Base-by-base conservation (phyloP, 1,140 invertebrate genomes). In the Tetraneura akinire region DNA sequence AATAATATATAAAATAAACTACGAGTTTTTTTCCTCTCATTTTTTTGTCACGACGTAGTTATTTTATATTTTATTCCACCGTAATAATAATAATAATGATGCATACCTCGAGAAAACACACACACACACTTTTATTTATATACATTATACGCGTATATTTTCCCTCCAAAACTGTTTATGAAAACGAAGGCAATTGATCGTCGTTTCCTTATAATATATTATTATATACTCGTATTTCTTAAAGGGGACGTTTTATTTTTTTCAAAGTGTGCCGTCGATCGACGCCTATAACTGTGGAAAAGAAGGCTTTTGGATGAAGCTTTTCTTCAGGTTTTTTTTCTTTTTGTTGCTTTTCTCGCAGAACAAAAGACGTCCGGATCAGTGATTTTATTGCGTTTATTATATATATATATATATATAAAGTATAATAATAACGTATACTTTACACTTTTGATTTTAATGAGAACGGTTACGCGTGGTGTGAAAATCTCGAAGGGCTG, bases 371-470 rank as follows among this genome's bases (percentile, higher is more conserved):
- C 1, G 45, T 21, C 55, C 18, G 73, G 74, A 78, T 78, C 74
- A 78, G 74, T 78, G 53, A 76, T n/a, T 53, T 10, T 37, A 37
- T 14, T 55, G 32, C 55, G 47, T 55, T 47, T 57, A 57, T 78
- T 57, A 37, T 45, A 45, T 60, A 37, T 37, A 37, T 37, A 3
- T 37, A 37, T 37, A 37, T 8, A n/a, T n/a, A n/a, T n/a, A n/a
- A n/a, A n/a, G n/a, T n/a, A n/a, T n/a, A n/a, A n/a, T n/a, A n/a
- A n/a, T n/a, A n/a, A 18, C 21, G 21, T 53, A 66, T 1, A 16
- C 9, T 51, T 5, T n/a, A 29, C 23, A 71, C 68, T 71, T 71
- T 78, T 78, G 51, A 78, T 78, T 78, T 78, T 78, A 78, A 78
- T 78, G 74, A 78, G 74, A 78, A 78, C 55, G 21, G 74, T 78